These are phyloP conservation scores for Vulpes lagopus DNA, from an alignment of 2,113 vertebrate species.

Conservation along the genomic window DNA sequence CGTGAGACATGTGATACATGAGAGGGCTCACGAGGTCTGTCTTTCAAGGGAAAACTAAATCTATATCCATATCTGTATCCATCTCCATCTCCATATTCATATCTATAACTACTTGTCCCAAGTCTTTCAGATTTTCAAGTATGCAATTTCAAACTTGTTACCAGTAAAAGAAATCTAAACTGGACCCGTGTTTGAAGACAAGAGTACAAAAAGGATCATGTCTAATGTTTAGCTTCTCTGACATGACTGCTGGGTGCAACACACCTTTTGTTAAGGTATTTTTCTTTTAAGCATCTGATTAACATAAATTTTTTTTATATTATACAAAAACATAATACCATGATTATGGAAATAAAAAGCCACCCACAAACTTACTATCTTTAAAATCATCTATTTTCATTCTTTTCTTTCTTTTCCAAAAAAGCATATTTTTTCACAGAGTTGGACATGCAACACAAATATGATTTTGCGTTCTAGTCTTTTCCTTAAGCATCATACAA, in stretches of 20 bases:
- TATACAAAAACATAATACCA: constrained; percentile 82
- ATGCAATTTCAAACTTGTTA: background rate
- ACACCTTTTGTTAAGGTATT: constrained; percentile 66
- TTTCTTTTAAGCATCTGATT: constrained; percentile 75
- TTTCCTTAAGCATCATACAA: constrained; percentile 5
- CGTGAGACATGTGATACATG: background rate
- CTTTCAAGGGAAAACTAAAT: constrained; percentile 40
- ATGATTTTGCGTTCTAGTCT: constrained; percentile 63
- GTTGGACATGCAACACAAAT: constrained; percentile 70
- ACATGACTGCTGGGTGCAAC: background rate
- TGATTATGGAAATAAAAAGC: constrained; percentile 85
- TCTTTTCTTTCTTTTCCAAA: constrained; percentile 81
- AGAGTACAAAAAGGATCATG: background rate
- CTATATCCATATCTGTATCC: background rate
- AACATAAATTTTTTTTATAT: constrained; percentile 75
- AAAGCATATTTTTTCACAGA: constrained; percentile 63
- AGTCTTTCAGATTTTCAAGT: background rate
- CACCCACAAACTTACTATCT: constrained; percentile 82
- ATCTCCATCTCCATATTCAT: background rate
- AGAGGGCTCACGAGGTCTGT: background rate
- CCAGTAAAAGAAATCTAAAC: background rate
- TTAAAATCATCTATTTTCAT: constrained; percentile 81
- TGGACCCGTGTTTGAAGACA: background rate
- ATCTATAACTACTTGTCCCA: background rate
- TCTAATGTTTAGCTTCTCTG: background rate